Evolutionary conservation across 2,797 vertebrate genomes (phyloP).

Genomic region (Chaunax sp.): DNA sequence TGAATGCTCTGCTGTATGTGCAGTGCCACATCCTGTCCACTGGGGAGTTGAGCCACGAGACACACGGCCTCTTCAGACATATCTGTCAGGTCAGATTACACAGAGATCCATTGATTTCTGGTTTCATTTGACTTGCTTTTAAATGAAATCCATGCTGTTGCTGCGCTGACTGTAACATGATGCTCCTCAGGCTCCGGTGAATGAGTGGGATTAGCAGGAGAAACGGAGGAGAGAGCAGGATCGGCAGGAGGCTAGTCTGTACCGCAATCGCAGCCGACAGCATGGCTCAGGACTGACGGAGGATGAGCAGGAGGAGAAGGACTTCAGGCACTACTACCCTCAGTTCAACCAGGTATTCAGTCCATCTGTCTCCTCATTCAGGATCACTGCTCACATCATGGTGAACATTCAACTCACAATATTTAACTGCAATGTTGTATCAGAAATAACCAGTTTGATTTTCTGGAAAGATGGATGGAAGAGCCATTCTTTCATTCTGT

Average conservation of each 20-base stretch:
- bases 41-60: conserved; percentile 85
- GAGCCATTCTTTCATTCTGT: no score
- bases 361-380: not conserved
- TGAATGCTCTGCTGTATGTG: conserved; percentile 90
- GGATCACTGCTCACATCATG: no score
- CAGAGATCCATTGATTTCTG: not conserved
- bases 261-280: conserved; percentile 84
- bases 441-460: no score
- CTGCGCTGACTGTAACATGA: conserved; percentile 1
- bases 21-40: conserved; percentile 87
- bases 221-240: conserved; percentile 83
- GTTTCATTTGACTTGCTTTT: not conserved
- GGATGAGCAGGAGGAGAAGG: conserved; percentile 92
- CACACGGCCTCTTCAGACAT: conserved; percentile 90
- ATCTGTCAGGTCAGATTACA: conserved; percentile 88
- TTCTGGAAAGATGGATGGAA: no score
- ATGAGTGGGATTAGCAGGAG: conserved; percentile 97
- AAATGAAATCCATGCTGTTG: not conserved
- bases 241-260: conserved; percentile 87
- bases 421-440: no score
- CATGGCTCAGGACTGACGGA: conserved; percentile 86
- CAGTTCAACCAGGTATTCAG: conserved; percentile 88
- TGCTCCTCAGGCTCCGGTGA: conserved; percentile 89
- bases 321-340: conserved; percentile 91
- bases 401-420: no score